Base-by-base conservation (phyloP, 2,888 invertebrate species). In the Eurois occulta region DNA sequence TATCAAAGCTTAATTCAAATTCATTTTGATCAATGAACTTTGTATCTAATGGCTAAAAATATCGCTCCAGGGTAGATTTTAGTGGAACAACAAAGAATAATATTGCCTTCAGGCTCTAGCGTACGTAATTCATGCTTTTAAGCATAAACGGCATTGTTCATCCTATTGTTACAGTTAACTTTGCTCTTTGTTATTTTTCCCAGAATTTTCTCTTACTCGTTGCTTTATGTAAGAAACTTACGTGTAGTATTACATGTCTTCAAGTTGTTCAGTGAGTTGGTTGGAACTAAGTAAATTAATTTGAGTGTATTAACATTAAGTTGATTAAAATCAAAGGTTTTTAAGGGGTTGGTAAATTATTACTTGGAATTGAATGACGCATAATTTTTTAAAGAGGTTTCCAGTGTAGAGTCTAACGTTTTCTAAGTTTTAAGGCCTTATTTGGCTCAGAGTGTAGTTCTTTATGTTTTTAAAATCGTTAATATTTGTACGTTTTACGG, bases 101-200 rank as follows among this genome's bases (percentile, higher is more conserved):
- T 64, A 48, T 64, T 64, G 46, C 38, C 55, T 58, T 35, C n/a
- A 58, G 58, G 28, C 24, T 72, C 28, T 69, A 4, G 41, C 16
- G 35, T 43, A 32, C n/a, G 5, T 69, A 77, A 73, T 48, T 58
- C 35, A 58, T 67, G 58, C 55, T 66, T 67, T 73, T 73, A 43
- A 82, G 32, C 16, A 62, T 35, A 70, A 60, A 72, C 24, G 32
- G 60, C n/a, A 65, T 69, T 82, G 52, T 69, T 82, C 43, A 66
- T 55, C 43, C n/a, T 64, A 60, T 82, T 77, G 82, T 77, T 64
- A 52, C 21, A 77, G 58, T 60, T 35, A 35, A 69, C 52, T 82
- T 78, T 41, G 28, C 7, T 70, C n/a, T 55, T 72, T 70, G 46
- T 72, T 70, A 78, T 67, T 81, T 66, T 83, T 66, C n/a, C 21